phyloP scores from a whole-genome alignment of 2,797 vertebrate genomes.

The Rallus crepitans region DNA sequence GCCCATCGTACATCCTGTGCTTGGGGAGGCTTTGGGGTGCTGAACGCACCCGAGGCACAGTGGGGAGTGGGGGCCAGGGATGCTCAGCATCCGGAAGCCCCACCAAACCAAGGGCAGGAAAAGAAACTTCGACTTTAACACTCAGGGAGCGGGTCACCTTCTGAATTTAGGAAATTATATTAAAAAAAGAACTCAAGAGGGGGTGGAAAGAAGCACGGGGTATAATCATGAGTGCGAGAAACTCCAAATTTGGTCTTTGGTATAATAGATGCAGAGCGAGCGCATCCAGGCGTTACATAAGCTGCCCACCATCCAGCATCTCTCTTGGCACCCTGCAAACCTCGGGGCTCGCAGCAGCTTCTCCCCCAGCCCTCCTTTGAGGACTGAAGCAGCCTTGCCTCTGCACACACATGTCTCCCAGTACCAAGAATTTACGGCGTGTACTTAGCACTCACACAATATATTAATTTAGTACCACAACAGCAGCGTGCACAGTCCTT shows the following conservation, averaged over 20 bases:
- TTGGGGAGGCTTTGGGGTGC: neutral
- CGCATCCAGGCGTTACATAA: neutral
- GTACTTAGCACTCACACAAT: neutral
- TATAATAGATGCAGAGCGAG: neutral
- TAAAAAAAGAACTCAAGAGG: neutral
- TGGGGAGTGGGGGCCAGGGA: too few relatives aligned
- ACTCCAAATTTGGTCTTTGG: slow-evolving; percentile 21
- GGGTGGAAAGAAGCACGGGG: slow-evolving; percentile 22
- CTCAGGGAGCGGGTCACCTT: neutral
- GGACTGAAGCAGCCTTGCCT: neutral
- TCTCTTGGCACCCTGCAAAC: neutral
- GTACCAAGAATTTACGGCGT: neutral
- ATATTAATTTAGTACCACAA: neutral
- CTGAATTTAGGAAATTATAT: neutral
- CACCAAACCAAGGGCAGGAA: neutral
- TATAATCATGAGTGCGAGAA: neutral
- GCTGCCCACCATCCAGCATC: neutral
- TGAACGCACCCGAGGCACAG: neutral
- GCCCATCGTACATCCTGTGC: neutral
- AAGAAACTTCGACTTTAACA: neutral
- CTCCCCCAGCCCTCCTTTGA: neutral
- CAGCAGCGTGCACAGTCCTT: neutral
- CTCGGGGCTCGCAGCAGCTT: neutral
- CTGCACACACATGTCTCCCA: neutral
- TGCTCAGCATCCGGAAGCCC: neutral